Evolutionary conservation across 37 sponge, comb jelly and placozoan genomes (phyloP), one percentile per base, ranked within the genome.

Genomic region (Ianthella basta): DNA sequence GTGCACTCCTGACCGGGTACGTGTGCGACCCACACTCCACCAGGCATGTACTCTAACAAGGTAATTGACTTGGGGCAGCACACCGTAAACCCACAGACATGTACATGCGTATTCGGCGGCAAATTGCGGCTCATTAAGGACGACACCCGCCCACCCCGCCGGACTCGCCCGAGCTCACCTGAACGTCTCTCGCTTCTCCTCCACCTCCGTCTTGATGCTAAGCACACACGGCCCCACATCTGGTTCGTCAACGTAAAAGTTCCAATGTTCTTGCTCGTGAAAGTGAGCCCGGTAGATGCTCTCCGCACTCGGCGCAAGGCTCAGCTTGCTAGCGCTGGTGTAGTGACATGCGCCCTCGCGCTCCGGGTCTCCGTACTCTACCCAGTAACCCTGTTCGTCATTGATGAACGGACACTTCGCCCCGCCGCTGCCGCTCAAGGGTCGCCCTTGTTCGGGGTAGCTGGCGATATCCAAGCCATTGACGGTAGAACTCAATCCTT

Each of bases 221-320:
- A 97, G 88, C 36, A 97, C 50, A 56, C 87, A 86, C 0, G 97
- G 93, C 10, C 97, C 97, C 44, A 92, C 83, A 59, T 95, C 93
- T 2, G 97, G 85, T 33, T 94, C 97, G 35, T 86, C 80, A 2
- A 87, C 86, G 61, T 89, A 94, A 39, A 84, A 97, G 81, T 94
- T 97, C 91, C 88, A 89, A 66, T 97, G 97, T 8, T 94, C 88
- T 53, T 82, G 33, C 21, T 87, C 87, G 50, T 77, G 78, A 80
- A 92, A 97, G 61, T 92, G 85, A 25, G 55, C 73, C 32, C 90
- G 39, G 74, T 94, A 97, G 19, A 70, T 70, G 37, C 37, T 70
- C 6, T 25, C 72, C 5, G 64, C 30, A 27, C 60, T 54, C 4
- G 61, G 77, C 18, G 84, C 8, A 4, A 69, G 33, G 5, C 72